phyloP scores from a whole-genome alignment of 2,113 vertebrate species.

The Irena cyanogastra region DNA sequence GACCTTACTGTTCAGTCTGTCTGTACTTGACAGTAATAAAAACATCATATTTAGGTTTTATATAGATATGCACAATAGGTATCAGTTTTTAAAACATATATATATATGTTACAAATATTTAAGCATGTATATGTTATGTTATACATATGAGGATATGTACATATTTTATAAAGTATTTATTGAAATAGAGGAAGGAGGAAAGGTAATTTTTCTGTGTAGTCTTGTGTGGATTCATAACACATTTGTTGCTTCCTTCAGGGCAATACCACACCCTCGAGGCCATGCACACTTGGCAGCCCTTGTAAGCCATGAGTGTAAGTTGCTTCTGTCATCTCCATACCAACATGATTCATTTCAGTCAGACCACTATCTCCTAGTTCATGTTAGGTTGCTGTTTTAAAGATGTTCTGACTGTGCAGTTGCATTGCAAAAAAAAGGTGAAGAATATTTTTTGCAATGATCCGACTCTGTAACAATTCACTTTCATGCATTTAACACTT shows the following conservation, averaged over 20 bases:
- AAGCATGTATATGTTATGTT: not conserved
- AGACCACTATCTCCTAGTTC: not conserved
- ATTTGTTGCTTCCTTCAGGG: constrained; percentile 71
- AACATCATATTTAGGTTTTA: not conserved
- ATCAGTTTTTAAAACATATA: not conserved
- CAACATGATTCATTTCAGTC: fast-evolving
- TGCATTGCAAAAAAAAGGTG: not conserved
- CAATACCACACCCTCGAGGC: constrained; percentile 94
- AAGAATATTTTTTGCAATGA: not conserved
- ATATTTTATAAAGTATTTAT: not conserved
- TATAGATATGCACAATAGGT: not conserved
- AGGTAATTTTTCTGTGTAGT: not conserved
- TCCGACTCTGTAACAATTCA: not conserved
- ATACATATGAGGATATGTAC: not conserved
- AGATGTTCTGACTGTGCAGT: not conserved
- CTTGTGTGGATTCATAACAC: not conserved
- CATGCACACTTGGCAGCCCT: constrained; percentile 95
- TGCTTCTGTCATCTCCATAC: not conserved
- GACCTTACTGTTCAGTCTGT: not conserved
- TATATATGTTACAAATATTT: not conserved
- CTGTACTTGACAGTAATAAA: not conserved
- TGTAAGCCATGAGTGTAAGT: constrained; percentile 94
- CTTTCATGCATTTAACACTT: not conserved
- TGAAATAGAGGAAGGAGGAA: not conserved
- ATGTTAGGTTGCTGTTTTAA: not conserved